A percentile compares a stretch with the other conserved stretches of the same genome.
phyloP scores from a whole-genome alignment of 2,888 invertebrate genomes.

The Ypsolopha sequella region DNA sequence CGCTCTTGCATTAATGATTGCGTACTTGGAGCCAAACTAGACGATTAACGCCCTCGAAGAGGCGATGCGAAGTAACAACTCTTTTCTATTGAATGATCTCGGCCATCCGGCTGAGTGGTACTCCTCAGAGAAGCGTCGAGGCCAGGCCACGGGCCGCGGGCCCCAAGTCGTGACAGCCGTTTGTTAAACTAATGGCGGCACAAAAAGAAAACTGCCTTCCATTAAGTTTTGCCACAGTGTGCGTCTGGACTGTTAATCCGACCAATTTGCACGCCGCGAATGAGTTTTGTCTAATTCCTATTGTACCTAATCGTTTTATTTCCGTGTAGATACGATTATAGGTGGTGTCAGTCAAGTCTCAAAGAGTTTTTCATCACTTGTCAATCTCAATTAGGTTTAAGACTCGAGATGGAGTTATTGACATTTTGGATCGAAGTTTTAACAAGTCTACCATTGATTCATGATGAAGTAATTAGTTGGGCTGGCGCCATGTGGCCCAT shows the following conservation, averaged over 20 bases:
- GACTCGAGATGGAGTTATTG: background rate
- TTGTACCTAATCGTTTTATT: constrained; percentile 39
- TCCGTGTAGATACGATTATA: constrained; percentile 26
- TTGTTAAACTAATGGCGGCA: constrained; percentile 54
- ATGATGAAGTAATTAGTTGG: constrained; percentile 58
- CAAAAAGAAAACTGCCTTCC: constrained; percentile 51
- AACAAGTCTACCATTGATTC: constrained; percentile 8
- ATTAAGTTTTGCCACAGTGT: constrained; percentile 39
- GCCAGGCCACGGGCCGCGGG: constrained; percentile 17
- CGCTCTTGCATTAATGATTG: background rate
- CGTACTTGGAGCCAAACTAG: background rate
- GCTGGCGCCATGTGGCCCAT: constrained; percentile 51
- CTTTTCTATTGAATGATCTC: constrained; percentile 3
- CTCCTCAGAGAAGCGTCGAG: too few species aligned
- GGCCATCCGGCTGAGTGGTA: background rate
- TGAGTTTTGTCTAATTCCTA: constrained; percentile 40
- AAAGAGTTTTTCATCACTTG: background rate
- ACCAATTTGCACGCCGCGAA: constrained; percentile 51
- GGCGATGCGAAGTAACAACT: constrained; percentile 5
- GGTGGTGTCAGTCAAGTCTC: constrained; percentile 10
- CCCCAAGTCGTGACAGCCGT: constrained; percentile 58
- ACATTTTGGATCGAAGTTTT: background rate
- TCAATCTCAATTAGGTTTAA: background rate
- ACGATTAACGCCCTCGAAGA: constrained; percentile 2
- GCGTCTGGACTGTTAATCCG: constrained; percentile 46